Evolutionary conservation across 2,888 invertebrate genomes (phyloP), one percentile per base, ranked within the genome.

Genomic region (Nymphalis c-album): DNA sequence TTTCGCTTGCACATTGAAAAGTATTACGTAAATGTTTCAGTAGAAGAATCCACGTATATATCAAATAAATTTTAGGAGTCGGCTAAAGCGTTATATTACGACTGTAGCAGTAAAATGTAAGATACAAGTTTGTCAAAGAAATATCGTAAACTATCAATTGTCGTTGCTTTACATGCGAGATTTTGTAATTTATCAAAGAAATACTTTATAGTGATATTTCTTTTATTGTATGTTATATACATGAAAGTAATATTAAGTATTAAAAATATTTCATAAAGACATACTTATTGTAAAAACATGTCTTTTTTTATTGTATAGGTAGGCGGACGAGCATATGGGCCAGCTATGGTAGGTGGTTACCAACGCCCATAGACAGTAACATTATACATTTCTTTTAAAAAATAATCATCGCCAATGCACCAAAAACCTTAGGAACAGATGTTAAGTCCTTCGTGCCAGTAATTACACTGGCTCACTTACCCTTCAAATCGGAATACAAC

Each of bases 31-130:
- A 69, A 70, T 63, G 57, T 60, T 68, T 68, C 59, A 62, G 62
- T 55, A 60, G 63, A 60, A 62, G 55, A 63, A 63, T 68, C 62
- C 60, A 48, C 50, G 70, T 57, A 69, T 65, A 68, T 68, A 66
- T 68, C 58, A 68, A 71, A 68, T 68, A 66, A 31, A 68, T 68
- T 71, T 71, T 68, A 71, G 60, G 70, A 66, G 51, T 65, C 57
- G 60, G 66, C 63, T 66, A 69, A 66, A 55, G 47, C 50, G 45
- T 40, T 63, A 63, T 60, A 40, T 63, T 66, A 66, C 60, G 60
- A 20, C 48, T 46, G 45, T 20, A 60, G 63, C 66, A 60, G 60
- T 69, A 69, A 69, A 66, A 55, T 69, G 45, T 22, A 53, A 60
- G 48, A 69, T 50, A 63, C 63, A 69, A 63, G 45, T 55, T 66